These are phyloP conservation scores for Drusus annulatus DNA, from an alignment of 1,140 invertebrate genomes.

Conservation along the genomic window DNA sequence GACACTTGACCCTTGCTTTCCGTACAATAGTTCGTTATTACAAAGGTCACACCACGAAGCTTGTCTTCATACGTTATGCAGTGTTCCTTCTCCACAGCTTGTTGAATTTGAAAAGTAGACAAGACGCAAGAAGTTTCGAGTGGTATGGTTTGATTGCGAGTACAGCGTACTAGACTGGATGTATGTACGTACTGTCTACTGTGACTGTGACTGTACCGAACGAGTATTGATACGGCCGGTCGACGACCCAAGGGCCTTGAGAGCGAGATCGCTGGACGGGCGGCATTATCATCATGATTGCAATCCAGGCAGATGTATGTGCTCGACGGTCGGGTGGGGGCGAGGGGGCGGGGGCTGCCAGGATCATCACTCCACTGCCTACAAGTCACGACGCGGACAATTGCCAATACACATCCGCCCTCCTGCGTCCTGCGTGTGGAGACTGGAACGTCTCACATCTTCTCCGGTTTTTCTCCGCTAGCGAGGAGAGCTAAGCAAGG, in stretches of 20 bases:
- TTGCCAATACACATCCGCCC: background rate
- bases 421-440: too few species aligned
- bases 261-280: slow-evolving; percentile 37
- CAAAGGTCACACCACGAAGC: slow-evolving; percentile 6
- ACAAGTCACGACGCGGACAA: background rate
- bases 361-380: background rate
- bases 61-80: too few species aligned
- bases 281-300: slow-evolving; percentile 20
- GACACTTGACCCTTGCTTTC: too few species aligned
- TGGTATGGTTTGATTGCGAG: too few species aligned
- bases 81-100: too few species aligned
- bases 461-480: too few species aligned
- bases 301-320: background rate
- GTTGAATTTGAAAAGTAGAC: too few species aligned
- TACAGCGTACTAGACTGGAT: too few species aligned
- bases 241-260: slow-evolving; percentile 47
- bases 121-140: too few species aligned
- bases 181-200: background rate
- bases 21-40: slow-evolving; percentile 9
- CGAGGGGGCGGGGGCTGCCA: background rate
- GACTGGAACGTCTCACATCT: too few species aligned
- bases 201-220: slow-evolving; percentile 6
- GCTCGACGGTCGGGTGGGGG: too few species aligned
- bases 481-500: too few species aligned
- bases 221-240: slow-evolving; percentile 37